Base-by-base conservation (phyloP, 2,113 vertebrate genomes). In the Vanacampus margaritifer region DNA sequence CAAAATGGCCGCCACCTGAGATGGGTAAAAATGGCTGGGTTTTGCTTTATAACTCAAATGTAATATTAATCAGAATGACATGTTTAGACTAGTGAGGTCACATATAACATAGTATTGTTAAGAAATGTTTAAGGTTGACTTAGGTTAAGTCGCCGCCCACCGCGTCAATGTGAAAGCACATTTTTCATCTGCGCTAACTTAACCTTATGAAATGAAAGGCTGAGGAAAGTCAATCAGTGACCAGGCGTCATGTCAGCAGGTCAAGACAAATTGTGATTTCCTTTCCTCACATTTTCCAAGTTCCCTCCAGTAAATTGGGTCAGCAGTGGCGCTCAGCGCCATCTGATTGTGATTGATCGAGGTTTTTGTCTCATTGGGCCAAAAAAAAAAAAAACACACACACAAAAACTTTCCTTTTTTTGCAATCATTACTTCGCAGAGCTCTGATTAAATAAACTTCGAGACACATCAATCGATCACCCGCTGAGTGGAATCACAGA, bases 371-470 rank as follows among this genome's bases (percentile, higher is more conserved):
- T 51, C 32, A 50, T 19, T 13, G 6, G 19, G 24, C 48, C 48
- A 5, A 6, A 6, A 13, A 14, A 24, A 43, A 64, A 32, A 46
- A 12, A 7, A 2, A 1, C 13, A 13, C n/a, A n/a, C n/a, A n/a
- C n/a, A n/a, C n/a, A n/a, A n/a, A n/a, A 32, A 32, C 28, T 32
- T 32, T 32, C 4, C 16, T 56, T 57, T 57, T 57, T 50, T 64
- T 64, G 16, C 26, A 17, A 64, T 19, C 28, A 23, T 51, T 51
- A 65, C 14, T 13, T 32, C 10, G 13, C 17, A 39, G 36, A 8
- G 46, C 64, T 66, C 45, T 62, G 58, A 67, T 73, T 60, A 62
- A 73, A 37, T 54, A 57, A 32, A 24, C 14, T 36, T 50, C 13
- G 11, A 35, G 45, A 1, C 14, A 28, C 28, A 65, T 36, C 19